Evolutionary conservation across 2,888 invertebrate genomes (phyloP), one percentile per base, ranked within the genome.

Genomic region (Dione vanillae): DNA sequence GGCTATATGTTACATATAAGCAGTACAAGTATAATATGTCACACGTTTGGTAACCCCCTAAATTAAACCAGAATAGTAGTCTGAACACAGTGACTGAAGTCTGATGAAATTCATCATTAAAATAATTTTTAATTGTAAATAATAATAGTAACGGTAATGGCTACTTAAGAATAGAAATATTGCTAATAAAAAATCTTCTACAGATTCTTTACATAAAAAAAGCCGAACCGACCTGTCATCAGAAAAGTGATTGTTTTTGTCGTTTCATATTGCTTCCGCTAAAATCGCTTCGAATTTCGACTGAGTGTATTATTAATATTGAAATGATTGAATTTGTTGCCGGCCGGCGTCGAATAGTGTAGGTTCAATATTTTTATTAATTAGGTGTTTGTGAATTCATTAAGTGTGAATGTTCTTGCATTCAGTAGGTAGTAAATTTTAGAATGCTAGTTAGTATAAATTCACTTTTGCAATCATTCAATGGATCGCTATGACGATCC

Each of bases 391-490:
- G 85, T 87, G 88, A 89, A 92, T 89, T 89, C 85, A 87, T 89
- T 84, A 81, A 85, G 82, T 83, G 83, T 88, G 91, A 73, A 90
- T 92, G 91, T 85, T 81, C 83, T 85, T 83, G 89, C 91, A 91
- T 93, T 91, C 90, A 80, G 83, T 92, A 92, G 92, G 87, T 92
- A 92, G 92, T 91, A 89, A 93, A 92, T 90, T 92, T 90, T 93
- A 93, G 93, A 86, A 89, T 92, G 93, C 93, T 92, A 93, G 93
- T 88, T 93, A 93, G 92, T 84, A 84, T 91, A 91, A 91, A 91
- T 90, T 90, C 83, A 86, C 83, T 83, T 86, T 65, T 88, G 81
- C 84, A 84, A 85, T 78, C 83, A 76, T 79, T 78, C 79, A 75
- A 74, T 75, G 76, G 61, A 45, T 68, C 14, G 64, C 65, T 64